These are phyloP conservation scores for Trichogramma dendrolimi DNA, from an alignment of 2,888 invertebrate genomes.

Conservation along the genomic window DNA sequence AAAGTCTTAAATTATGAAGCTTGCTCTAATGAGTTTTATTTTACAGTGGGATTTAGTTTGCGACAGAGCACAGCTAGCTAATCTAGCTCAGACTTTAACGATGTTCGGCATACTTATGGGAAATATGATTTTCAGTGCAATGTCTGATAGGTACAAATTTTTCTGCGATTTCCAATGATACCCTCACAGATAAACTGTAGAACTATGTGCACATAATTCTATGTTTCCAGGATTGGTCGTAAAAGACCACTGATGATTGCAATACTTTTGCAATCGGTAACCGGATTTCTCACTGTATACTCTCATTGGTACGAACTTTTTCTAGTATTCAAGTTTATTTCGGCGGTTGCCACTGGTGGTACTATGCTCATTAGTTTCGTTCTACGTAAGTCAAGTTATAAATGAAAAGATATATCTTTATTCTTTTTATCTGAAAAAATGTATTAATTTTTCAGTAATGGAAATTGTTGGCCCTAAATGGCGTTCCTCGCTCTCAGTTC, in stretches of 20 bases:
- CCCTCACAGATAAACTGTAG: neutral
- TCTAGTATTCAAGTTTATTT: slow-evolving; percentile 58
- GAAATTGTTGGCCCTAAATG: slow-evolving; percentile 59
- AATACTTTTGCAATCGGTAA: slow-evolving; percentile 56
- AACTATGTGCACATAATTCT: neutral
- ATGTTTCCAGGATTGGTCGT: slow-evolving; percentile 59
- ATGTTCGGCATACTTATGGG: slow-evolving; percentile 59
- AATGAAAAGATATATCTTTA: neutral
- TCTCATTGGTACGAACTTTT: slow-evolving; percentile 61
- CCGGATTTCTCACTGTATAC: slow-evolving; percentile 58
- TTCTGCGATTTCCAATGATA: neutral
- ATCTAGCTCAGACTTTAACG: slow-evolving; percentile 57
- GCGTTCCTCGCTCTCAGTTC: slow-evolving; percentile 53
- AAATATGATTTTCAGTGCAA: slow-evolving; percentile 56
- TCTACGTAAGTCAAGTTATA: slow-evolving; percentile 50
- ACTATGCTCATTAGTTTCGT: slow-evolving; percentile 67
- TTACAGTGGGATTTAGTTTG: slow-evolving; percentile 61
- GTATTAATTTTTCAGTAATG: slow-evolving; percentile 50
- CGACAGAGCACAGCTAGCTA: slow-evolving; percentile 55
- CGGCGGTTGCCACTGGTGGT: slow-evolving; percentile 62
- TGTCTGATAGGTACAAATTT: slow-evolving; percentile 53
- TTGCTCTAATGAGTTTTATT: neutral
- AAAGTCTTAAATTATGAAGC: neutral
- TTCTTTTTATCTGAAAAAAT: neutral
- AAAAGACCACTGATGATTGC: slow-evolving; percentile 61